Percentiles rank a stretch among this genome's conserved stretches.
Evolutionary conservation across 2,888 invertebrate genomes (phyloP).

Genomic region (Azorinus chamasolen): DNA sequence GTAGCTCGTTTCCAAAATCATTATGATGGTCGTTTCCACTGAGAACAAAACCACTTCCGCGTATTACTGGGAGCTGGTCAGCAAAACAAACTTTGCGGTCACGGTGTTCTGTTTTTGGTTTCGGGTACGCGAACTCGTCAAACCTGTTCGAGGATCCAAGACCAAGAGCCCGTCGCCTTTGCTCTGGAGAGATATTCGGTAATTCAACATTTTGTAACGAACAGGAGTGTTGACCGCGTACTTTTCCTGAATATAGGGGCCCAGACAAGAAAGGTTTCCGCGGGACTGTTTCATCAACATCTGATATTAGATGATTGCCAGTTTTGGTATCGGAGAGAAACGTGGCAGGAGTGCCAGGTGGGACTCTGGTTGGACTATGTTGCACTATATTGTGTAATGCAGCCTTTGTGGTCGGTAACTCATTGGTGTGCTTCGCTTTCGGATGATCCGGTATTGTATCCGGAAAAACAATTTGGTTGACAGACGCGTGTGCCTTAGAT

Average conservation of each 20-base stretch:
- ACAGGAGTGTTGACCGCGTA: constrained; percentile 25
- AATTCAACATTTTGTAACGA: constrained; percentile 59
- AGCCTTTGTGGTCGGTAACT: too few species aligned
- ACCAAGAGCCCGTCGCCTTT: constrained; percentile 62
- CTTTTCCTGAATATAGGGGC: constrained; percentile 47
- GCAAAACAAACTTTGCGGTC: constrained; percentile 65
- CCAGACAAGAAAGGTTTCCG: constrained; percentile 57
- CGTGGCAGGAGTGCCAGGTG: constrained; percentile 56
- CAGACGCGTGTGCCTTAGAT: constrained; percentile 21
- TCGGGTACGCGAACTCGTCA: constrained; percentile 47
- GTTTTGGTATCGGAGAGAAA: background rate
- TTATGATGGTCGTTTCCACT: constrained; percentile 27
- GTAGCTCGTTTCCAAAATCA: constrained; percentile 1
- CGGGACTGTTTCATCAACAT: constrained; percentile 54
- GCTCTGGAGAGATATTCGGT: constrained; percentile 64
- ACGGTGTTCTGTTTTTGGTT: constrained; percentile 44
- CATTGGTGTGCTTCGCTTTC: constrained; percentile 8
- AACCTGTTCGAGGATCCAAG: constrained; percentile 37
- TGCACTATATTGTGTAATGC: constrained; percentile 14
- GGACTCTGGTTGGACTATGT: constrained; percentile 59
- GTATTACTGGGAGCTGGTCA: constrained; percentile 60
- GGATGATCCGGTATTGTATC: constrained; percentile 1
- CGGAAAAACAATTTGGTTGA: constrained; percentile 53
- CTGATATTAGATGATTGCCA: background rate
- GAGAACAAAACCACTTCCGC: constrained; percentile 60